Evolutionary conservation across 2,888 invertebrate species (phyloP).

Genomic region (Pristionchus entomophagus): DNA sequence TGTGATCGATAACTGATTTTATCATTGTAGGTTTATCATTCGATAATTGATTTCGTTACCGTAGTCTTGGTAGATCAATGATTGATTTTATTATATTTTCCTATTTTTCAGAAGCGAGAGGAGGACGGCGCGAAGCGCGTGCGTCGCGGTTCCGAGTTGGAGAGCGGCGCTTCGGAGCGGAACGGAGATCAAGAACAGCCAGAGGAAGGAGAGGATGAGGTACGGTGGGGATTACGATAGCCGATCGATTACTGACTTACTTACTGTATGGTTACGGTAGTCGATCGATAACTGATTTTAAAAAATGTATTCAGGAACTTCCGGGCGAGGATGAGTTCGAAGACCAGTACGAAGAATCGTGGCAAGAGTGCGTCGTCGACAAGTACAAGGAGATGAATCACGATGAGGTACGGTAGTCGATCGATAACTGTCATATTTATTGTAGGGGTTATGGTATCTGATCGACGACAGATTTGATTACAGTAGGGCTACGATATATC

Average conservation of each 20-base stretch:
- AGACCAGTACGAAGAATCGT: slow-evolving; percentile 40
- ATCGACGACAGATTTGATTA: not conserved
- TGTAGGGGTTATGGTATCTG: no score
- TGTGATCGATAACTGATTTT: no score
- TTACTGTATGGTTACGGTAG: not conserved
- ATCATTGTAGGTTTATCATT: not conserved
- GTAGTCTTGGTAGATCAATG: not conserved
- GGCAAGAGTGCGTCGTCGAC: slow-evolving; percentile 18
- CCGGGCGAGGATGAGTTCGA: slow-evolving; percentile 44
- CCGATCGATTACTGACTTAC: not conserved
- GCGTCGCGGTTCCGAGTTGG: no score
- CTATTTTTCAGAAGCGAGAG: not conserved
- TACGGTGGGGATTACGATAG: no score
- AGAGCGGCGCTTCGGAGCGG: no score
- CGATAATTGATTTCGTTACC: not conserved
- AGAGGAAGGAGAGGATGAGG: no score
- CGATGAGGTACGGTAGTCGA: slow-evolving; percentile 34
- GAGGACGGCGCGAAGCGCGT: not conserved
- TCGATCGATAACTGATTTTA: not conserved
- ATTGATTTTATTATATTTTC: not conserved
- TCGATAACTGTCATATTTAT: not conserved
- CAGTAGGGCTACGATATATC: not conserved
- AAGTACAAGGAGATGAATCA: slow-evolving; percentile 48
- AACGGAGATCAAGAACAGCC: not conserved
- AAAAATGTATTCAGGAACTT: not conserved